These are phyloP conservation scores for Propithecus perrieri DNA, from an alignment of 2,797 vertebrate species.

Conservation along the genomic window DNA sequence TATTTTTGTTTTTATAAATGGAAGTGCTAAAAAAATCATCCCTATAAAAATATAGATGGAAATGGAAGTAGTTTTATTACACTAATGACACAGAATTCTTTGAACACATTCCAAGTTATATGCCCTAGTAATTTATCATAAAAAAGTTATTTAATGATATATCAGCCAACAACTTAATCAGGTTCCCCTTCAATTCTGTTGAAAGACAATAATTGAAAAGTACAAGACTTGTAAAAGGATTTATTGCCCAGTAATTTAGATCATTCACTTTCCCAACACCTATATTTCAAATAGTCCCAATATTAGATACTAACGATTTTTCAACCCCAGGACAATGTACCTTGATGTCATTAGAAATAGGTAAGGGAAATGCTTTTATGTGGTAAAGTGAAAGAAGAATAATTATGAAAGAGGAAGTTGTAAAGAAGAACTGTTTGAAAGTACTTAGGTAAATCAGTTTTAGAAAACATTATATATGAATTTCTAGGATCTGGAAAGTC, in stretches of 20 bases:
- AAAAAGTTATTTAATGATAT: constrained; percentile 33
- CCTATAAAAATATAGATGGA: background rate
- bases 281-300: background rate
- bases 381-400: background rate
- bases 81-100: background rate
- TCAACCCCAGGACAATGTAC: background rate
- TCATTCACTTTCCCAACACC: background rate
- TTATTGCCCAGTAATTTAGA: background rate
- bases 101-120: constrained; percentile 22
- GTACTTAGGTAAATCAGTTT: background rate
- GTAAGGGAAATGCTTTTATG: background rate
- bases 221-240: background rate
- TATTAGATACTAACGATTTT: background rate
- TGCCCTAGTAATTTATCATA: background rate
- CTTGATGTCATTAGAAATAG: background rate
- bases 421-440: background rate
- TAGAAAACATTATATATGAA: background rate
- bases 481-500: background rate
- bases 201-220: constrained; percentile 10
- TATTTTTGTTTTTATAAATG: constrained; percentile 17
- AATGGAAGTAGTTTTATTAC: background rate
- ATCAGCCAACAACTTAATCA: constrained; percentile 9
- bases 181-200: background rate
- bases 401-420: background rate
- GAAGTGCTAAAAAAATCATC: background rate